Conservation (phyloP, 1,140 invertebrate species). For the Carposina sasakii region DNA sequence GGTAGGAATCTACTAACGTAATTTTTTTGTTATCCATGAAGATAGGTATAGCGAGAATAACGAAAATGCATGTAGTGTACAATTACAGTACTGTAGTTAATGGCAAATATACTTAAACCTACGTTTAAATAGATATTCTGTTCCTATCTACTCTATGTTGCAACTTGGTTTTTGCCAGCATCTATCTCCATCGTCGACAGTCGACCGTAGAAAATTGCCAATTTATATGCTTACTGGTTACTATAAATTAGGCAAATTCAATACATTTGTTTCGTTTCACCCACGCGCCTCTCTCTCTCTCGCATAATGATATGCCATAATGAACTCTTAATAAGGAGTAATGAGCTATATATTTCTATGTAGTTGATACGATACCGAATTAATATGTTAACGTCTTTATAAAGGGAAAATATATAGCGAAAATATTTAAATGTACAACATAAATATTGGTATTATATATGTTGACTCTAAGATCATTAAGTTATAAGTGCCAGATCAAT, state of each 20-base stretch:
- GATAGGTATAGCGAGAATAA: too few species aligned
- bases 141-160: too few species aligned
- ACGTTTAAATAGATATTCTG: too few species aligned
- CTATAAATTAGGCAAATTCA: constrained; percentile 49
- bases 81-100: too few species aligned
- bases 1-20: too few species aligned
- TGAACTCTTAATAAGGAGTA: constrained; percentile 28
- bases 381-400: neutral
- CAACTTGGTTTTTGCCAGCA: constrained; percentile 15
- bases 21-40: too few species aligned
- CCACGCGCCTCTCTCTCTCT: constrained; percentile 28
- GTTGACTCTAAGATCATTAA: too few species aligned
- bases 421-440: too few species aligned
- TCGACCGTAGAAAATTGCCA: constrained; percentile 36
- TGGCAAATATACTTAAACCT: too few species aligned
- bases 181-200: constrained; percentile 22
- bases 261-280: constrained; percentile 39
- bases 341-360: constrained; percentile 11
- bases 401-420: neutral
- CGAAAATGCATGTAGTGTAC: too few species aligned
- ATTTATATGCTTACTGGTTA: constrained; percentile 50
- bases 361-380: neutral
- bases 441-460: too few species aligned
- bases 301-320: constrained; percentile 31
- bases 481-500: too few species aligned